Evolutionary conservation across 2,113 vertebrate species (phyloP), one percentile per base, ranked within the genome.

Genomic region (Antigone vipio): DNA sequence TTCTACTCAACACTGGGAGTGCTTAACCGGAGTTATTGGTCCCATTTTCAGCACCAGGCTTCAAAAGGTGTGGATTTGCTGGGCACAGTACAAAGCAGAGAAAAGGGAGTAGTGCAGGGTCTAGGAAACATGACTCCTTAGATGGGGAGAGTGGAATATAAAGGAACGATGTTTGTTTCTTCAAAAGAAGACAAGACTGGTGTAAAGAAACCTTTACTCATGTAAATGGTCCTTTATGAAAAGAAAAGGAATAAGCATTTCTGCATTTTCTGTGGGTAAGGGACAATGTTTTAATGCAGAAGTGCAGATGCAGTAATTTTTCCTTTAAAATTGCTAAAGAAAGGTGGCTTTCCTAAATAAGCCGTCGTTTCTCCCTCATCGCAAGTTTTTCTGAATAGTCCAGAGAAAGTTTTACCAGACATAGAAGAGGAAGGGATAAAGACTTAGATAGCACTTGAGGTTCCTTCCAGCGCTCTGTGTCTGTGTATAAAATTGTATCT

Each of bases 1-100:
- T 83, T 60, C 63, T 68, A 0, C 78, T 77, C 79, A 67, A 2
- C 17, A 15, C 53, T 78, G 69, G 20, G 34, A 83, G 60, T 62
- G 63, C 69, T 86, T 79, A 69, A 68, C 42, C 93, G 91, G 53
- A 66, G 45, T 80, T 83, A 32, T 0, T 58, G 86, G 38, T 38
- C 72, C 53, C n/a, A 24, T 86, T 95, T 95, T 50, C 45, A 93
- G 56, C 78, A 56, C 5, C 6, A 62, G 68, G 30, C 45, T 86
- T 88, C 56, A 42, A 10, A 34, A 85, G 47, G 5, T 64, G 52
- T 55, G 75, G 49, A 62, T 86, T 89, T 89, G 18, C 75, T 92
- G 66, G 52, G 47, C 15, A 30, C 0, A 5, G 38, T 14, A 11
- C 12, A 82, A 75, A 78, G 60, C 47, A 56, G 58, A 68, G 75